Evolutionary conservation across 2,888 invertebrate genomes (phyloP).

Genomic region (Rhagium mordax): DNA sequence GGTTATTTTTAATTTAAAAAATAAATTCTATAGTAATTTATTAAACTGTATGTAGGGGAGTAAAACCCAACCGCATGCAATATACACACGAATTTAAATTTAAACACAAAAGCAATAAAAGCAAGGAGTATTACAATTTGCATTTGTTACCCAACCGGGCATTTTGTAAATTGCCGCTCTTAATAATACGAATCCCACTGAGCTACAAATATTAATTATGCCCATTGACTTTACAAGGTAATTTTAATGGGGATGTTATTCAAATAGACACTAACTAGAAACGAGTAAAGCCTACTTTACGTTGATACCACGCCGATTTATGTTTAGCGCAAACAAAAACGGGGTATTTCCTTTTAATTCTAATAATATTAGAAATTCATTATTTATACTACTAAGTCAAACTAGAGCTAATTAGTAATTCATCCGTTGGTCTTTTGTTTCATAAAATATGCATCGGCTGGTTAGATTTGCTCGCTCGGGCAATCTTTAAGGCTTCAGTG

Average conservation of each 20-base stretch:
- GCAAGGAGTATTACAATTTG: not conserved
- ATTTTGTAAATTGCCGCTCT: not conserved
- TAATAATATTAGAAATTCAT: no score
- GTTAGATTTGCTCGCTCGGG: no score
- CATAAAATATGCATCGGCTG: no score
- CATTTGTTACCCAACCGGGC: not conserved
- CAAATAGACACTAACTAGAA: not conserved
- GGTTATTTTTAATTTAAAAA: constrained; percentile 6
- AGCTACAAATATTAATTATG: constrained; percentile 13
- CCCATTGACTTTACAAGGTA: constrained; percentile 8
- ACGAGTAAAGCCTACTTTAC: not conserved
- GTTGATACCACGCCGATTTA: not conserved
- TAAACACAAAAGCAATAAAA: constrained; percentile 11
- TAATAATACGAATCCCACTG: not conserved
- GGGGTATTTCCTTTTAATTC: not conserved
- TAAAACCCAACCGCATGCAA: constrained; percentile 6
- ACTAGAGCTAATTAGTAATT: no score
- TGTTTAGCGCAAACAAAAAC: not conserved
- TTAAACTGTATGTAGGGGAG: not conserved
- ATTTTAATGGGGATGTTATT: not conserved
- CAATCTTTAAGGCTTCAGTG: no score
- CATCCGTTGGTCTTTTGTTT: no score
- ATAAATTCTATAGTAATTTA: constrained; percentile 9
- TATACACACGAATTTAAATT: constrained; percentile 13
- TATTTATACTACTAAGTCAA: no score